These are phyloP conservation scores for Drosophila nigrodunni DNA, from an alignment of 1,140 invertebrate species.

Conservation along the genomic window DNA sequence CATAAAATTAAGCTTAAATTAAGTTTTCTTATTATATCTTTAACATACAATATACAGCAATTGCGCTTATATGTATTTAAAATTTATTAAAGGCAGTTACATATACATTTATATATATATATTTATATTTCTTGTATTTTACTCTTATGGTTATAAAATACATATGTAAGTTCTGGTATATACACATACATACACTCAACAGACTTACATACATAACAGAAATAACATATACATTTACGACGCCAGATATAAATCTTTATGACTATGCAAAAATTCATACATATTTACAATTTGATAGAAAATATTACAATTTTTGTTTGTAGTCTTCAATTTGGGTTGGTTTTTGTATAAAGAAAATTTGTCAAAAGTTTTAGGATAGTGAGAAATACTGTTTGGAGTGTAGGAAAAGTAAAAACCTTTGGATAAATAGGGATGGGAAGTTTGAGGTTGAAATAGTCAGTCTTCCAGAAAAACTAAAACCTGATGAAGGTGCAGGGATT, in stretches of 20 bases:
- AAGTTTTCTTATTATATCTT: constrained; percentile 41
- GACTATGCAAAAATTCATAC: constrained; percentile 80
- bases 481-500: background rate
- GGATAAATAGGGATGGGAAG: constrained; percentile 46
- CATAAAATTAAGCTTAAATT: constrained; percentile 65
- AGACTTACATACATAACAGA: constrained; percentile 60
- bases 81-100: constrained; percentile 33
- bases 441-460: constrained; percentile 56
- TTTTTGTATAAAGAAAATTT: constrained; percentile 14
- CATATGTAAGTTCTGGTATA: constrained; percentile 56
- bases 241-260: constrained; percentile 70
- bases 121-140: constrained; percentile 19
- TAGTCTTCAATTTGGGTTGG: constrained; percentile 46
- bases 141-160: constrained; percentile 47
- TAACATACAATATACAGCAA: constrained; percentile 71
- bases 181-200: constrained; percentile 58
- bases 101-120: constrained; percentile 12
- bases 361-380: constrained; percentile 22
- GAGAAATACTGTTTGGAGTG: constrained; percentile 63
- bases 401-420: constrained; percentile 15
- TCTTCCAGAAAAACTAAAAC: constrained; percentile 49
- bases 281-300: constrained; percentile 77
- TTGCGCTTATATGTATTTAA: constrained; percentile 28
- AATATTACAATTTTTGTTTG: constrained; percentile 75
- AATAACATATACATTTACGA: constrained; percentile 42